Conservation (phyloP, 2,888 invertebrate species). For the Epinotia bilunana region DNA sequence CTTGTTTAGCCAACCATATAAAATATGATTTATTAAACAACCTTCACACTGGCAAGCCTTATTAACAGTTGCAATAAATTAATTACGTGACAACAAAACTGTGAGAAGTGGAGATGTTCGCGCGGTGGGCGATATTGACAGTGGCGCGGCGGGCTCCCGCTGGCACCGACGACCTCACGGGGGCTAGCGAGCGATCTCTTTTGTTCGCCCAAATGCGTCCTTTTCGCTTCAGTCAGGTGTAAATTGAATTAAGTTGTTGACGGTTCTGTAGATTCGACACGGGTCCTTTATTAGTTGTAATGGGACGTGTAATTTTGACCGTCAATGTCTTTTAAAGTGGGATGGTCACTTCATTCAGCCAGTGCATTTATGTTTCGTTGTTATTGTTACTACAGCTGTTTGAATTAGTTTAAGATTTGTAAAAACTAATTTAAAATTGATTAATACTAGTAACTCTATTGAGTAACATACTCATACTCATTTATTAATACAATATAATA, state of each 20-base stretch:
- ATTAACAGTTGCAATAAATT: slow-evolving; percentile 74
- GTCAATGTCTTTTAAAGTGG: slow-evolving; percentile 14
- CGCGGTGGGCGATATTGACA: slow-evolving; percentile 66
- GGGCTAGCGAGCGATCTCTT: slow-evolving; percentile 57
- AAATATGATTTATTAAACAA: slow-evolving; percentile 20
- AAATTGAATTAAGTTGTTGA: slow-evolving; percentile 40
- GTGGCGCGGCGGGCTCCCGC: slow-evolving; percentile 67
- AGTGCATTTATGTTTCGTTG: background rate
- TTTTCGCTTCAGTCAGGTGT: slow-evolving; percentile 57
- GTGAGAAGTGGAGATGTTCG: slow-evolving; percentile 63
- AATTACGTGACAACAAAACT: slow-evolving; percentile 81
- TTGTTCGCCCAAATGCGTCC: slow-evolving; percentile 74
- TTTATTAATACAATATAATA: too few species aligned
- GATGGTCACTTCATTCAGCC: slow-evolving; percentile 2
- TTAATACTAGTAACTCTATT: too few species aligned
- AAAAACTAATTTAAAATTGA: too few species aligned
- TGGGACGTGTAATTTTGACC: slow-evolving; percentile 36
- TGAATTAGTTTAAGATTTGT: background rate
- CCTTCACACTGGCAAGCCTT: slow-evolving; percentile 24
- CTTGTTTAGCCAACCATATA: slow-evolving; percentile 4
- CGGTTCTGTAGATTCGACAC: slow-evolving; percentile 47
- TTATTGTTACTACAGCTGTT: background rate
- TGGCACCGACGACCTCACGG: slow-evolving; percentile 76
- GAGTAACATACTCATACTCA: too few species aligned
- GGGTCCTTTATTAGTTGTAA: slow-evolving; percentile 35